A percentile compares a stretch with the other conserved stretches of the same genome.
Evolutionary conservation across 2,888 invertebrate species (phyloP).

Genomic region (Tenthredo scrophulariae): DNA sequence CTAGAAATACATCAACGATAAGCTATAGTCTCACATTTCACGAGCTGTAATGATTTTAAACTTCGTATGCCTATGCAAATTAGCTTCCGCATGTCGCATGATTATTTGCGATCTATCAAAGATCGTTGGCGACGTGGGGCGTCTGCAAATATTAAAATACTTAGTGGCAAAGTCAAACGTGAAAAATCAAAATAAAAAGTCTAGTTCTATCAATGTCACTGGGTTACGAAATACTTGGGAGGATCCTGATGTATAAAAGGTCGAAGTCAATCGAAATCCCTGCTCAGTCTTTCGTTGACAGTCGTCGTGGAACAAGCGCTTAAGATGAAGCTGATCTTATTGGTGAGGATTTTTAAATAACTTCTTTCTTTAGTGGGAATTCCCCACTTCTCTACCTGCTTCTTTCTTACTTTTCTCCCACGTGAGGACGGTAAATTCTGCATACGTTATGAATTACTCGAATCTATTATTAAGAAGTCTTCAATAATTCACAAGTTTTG

Average conservation of each 20-base stretch:
- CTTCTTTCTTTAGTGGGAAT: constrained; percentile 43
- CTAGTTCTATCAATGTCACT: constrained; percentile 76
- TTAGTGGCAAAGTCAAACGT: constrained; percentile 48
- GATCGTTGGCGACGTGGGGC: not conserved
- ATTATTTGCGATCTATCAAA: constrained; percentile 17
- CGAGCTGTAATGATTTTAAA: not conserved
- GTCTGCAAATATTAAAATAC: constrained; percentile 57
- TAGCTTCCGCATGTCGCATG: not conserved
- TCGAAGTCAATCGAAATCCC: constrained; percentile 64
- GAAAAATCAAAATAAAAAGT: constrained; percentile 69
- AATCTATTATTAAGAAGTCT: not conserved
- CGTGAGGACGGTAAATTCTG: not conserved
- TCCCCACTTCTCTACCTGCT: not conserved
- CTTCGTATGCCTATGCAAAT: not conserved
- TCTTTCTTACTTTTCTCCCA: not conserved
- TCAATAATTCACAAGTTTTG: not conserved
- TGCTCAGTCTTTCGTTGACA: constrained; percentile 65
- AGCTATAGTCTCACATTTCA: not conserved
- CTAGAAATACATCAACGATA: not conserved
- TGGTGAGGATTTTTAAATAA: constrained; percentile 69
- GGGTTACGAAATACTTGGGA: constrained; percentile 72
- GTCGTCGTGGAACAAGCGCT: constrained; percentile 67
- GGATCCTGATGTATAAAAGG: constrained; percentile 75
- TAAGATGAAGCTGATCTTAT: constrained; percentile 74
- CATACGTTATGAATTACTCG: constrained; percentile 2